Evolutionary conservation across 2,888 invertebrate genomes (phyloP), one percentile per base, ranked within the genome.

Genomic region (Synanthedon formicaeformis): DNA sequence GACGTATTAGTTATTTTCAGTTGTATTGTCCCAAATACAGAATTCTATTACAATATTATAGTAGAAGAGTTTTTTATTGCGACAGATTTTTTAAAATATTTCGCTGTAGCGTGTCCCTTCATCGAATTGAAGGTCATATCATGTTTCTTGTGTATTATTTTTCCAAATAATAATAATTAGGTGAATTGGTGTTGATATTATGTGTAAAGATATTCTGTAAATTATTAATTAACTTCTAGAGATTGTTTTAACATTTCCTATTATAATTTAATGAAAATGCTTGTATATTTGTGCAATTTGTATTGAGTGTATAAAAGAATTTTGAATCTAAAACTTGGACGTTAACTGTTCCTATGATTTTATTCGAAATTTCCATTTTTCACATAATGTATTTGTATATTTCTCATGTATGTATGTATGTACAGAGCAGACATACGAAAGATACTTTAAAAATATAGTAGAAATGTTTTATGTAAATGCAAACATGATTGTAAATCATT

Each of bases 401-500:
- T 45, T 10, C 45, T 45, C 45, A 45, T 45, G 45, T 41, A 41
- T 23, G 23, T 23, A 23, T 23, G 23, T 27, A 10, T 45, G 45
- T 45, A 45, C 13, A 45, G 34, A 34, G 34, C 10, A 34, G 4
- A 45, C 45, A 45, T 11, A 13, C 45, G 8, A 14, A 45, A 13
- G 6, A 45, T 8, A 45, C 8, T 45, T 45, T 45, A 12, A 45
- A n/a, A 45, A 45, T 14, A 45, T 13, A 11, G 45, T 13, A 45
- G 2, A 13, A 13, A 13, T 14, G 45, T 49, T 63, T 64, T 68
- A 66, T 56, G 64, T 65, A 67, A 5, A 67, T 60, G 63, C 67
- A 62, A 62, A 60, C 57, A 60, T 70, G 79, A 65, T 80, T 81
- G 61, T 69, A 71, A 81, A 80, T 77, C 80, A 69, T 67, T 60